Evolutionary conservation across 2,888 invertebrate species (phyloP).

Genomic region (Heliconius cydno): DNA sequence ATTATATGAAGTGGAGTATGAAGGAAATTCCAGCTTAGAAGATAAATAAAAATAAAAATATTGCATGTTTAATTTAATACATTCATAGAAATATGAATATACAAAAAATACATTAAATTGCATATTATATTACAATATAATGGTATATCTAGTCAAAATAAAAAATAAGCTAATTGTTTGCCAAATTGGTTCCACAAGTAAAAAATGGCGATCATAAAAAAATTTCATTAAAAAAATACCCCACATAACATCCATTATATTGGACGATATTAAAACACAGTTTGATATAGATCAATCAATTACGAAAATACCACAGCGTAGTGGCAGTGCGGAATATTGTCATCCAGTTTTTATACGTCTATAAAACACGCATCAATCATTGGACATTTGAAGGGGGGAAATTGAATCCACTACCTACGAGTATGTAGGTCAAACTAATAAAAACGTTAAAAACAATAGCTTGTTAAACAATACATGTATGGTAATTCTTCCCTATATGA

Average conservation of each 20-base stretch:
- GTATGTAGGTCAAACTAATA: conserved; percentile 25
- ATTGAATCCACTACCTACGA: conserved; percentile 1
- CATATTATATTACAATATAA: too few relatives aligned
- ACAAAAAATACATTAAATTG: too few relatives aligned
- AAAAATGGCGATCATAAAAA: background rate
- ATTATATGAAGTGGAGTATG: too few relatives aligned
- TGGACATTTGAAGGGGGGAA: conserved; percentile 17
- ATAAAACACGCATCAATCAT: conserved; percentile 23
- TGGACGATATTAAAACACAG: conserved; percentile 4
- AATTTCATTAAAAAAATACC: background rate
- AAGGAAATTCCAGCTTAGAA: too few relatives aligned
- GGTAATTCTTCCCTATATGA: conserved; percentile 3
- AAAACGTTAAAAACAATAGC: conserved; percentile 21
- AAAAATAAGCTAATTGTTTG: too few relatives aligned
- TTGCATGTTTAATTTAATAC: too few relatives aligned
- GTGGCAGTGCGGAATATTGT: background rate
- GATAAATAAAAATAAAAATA: background rate
- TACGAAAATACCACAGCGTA: conserved; percentile 2
- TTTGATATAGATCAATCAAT: conserved; percentile 21
- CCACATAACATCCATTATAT: background rate
- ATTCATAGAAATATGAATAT: too few relatives aligned
- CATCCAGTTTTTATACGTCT: conserved; percentile 14
- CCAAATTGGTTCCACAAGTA: too few relatives aligned
- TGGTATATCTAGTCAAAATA: too few relatives aligned
- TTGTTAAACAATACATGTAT: background rate